Evolutionary conservation across 2,113 vertebrate genomes (phyloP).

Genomic region (Pterocles orientalis): DNA sequence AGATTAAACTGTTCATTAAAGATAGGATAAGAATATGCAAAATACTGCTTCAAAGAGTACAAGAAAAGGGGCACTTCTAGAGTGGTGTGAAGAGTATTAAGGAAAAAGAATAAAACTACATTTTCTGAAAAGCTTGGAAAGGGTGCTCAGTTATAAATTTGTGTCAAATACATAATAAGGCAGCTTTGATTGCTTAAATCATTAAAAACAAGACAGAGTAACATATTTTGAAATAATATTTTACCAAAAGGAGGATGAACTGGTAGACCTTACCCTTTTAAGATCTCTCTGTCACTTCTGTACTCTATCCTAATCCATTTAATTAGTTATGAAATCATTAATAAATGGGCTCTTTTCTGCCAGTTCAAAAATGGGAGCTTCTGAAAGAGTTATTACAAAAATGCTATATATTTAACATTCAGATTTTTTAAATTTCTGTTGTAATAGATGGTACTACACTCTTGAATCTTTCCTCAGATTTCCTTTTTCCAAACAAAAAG

Average conservation of each 20-base stretch:
- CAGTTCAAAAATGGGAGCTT: neutral
- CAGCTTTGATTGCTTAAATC: neutral
- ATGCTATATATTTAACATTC: neutral
- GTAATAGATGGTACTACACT: neutral
- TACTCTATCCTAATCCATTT: neutral
- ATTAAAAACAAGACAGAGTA: neutral
- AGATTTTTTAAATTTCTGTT: neutral
- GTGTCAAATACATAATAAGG: neutral
- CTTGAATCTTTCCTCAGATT: neutral
- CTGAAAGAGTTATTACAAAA: slow-evolving; percentile 25
- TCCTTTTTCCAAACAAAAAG: neutral
- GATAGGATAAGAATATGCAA: neutral
- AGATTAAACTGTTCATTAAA: neutral
- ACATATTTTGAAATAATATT: neutral
- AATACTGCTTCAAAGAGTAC: neutral
- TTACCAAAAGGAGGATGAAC: neutral
- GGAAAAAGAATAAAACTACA: neutral
- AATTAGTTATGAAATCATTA: slow-evolving; percentile 28
- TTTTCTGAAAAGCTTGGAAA: neutral
- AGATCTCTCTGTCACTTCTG: neutral
- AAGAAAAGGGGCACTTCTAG: neutral
- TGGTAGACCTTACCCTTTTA: neutral
- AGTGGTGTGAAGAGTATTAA: neutral
- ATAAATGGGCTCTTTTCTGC: neutral
- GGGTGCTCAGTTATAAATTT: neutral